Base-by-base conservation (phyloP, 2,888 invertebrate species). In the Alloscopus bannaensis region DNA sequence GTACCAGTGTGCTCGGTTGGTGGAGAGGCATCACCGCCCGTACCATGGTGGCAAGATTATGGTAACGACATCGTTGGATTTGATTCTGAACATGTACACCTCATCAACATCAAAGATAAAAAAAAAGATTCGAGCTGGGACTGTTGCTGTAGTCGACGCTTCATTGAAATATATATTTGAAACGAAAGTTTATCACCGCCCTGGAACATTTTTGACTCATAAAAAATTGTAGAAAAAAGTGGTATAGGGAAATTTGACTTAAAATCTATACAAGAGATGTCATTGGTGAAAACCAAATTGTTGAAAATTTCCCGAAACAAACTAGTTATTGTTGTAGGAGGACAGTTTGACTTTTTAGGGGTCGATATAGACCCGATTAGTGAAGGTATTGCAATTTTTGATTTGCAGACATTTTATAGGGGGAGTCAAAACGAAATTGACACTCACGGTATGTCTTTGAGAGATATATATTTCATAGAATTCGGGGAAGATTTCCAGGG, bases 401-500 rank as follows among this genome's bases (percentile, higher is more conserved):
- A 65, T 13, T n/a, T 65, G n/a, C 65, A 65, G 18, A 1, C n/a
- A 1, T 65, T 28, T 28, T 64, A 64, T 22, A 1, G 24, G 13
- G 8, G 13, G 16, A 2, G 6, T 18, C n/a, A 18, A 16, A 62
- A 62, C 4, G 22, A 20, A 16, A 8, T 3, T 26, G 42, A 36
- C 4, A 18, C 13, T 11, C 29, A 6, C 22, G 20, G 20, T 1
- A 64, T 64, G 64, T 8, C 16, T 13, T 24, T 64, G 18, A 1
- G 64, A 16, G 45, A 64, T 20, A 64, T 64, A 1, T n/a, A 40
- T n/a, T 64, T 64, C 24, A 2, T 42, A 8, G 64, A 64, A 24
- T 42, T 64, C 4, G 24, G 22, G 1, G 22, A 26, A 18, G 64
- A 64, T 18, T 64, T 64, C 24, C 42, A 45, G 26, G 64, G 64